Evolutionary conservation across 2,888 invertebrate species (phyloP).

Genomic region (Ephialtes manifestator): DNA sequence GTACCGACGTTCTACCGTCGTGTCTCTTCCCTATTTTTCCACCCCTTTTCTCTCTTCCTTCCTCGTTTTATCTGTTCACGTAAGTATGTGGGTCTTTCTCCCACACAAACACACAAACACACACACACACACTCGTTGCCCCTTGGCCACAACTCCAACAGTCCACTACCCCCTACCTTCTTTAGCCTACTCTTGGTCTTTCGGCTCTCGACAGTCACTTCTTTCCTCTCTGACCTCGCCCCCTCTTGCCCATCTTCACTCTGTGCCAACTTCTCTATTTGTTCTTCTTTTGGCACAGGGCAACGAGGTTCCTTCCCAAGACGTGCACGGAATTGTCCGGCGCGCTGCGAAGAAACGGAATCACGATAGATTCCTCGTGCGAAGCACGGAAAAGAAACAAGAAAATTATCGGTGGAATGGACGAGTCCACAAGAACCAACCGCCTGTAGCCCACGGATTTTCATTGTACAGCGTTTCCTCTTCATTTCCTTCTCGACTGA

Average conservation of each 20-base stretch:
- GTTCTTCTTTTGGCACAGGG: conserved; percentile 65
- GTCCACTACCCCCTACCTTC: conserved; percentile 27
- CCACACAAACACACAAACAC: too few species aligned
- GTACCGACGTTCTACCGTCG: conserved; percentile 66
- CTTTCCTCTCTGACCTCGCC: conserved; percentile 32
- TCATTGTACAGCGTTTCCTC: not conserved
- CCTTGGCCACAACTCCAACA: conserved; percentile 47
- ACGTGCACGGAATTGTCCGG: conserved; percentile 74
- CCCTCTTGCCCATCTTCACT: conserved; percentile 21
- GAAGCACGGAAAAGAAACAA: conserved; percentile 38
- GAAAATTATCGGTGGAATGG: conserved; percentile 24
- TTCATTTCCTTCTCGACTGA: not conserved
- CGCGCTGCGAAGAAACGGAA: conserved; percentile 40
- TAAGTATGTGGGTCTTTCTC: conserved; percentile 4
- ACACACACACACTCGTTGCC: conserved; percentile 27
- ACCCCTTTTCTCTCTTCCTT: conserved; percentile 14
- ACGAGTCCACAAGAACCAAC: conserved; percentile 16
- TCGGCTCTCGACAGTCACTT: conserved; percentile 35
- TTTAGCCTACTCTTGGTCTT: conserved; percentile 45
- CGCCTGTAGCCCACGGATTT: conserved; percentile 21
- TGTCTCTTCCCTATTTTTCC: conserved; percentile 28
- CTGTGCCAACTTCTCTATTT: conserved; percentile 55
- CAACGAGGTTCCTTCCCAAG: conserved; percentile 63
- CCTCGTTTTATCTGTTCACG: not conserved
- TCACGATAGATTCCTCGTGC: conserved; percentile 25